Percentiles rank a stretch among this genome's conserved stretches.
Evolutionary conservation across 2,113 vertebrate genomes (phyloP).

Genomic region (Semnornis frantzii): DNA sequence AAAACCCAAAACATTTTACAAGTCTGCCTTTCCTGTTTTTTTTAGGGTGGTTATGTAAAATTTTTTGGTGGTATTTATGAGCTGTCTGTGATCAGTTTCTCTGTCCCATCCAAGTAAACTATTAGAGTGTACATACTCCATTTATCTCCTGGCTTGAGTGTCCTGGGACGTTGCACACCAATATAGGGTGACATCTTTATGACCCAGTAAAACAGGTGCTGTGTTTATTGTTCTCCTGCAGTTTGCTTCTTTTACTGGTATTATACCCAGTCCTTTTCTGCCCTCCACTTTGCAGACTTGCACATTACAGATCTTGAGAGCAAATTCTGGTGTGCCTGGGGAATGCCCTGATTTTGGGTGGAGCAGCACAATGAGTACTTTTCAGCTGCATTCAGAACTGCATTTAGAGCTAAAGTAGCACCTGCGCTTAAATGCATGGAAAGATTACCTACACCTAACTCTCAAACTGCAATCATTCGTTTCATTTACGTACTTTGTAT

Average conservation of each 20-base stretch:
- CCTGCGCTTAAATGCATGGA: neutral
- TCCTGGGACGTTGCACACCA: neutral
- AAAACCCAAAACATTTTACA: neutral
- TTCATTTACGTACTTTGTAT: neutral
- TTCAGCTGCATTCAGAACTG: neutral
- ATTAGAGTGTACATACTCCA: neutral
- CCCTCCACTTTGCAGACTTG: rapidly evolving
- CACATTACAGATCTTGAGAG: neutral
- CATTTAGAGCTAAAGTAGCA: neutral
- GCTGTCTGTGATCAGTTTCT: neutral
- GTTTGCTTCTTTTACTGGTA: neutral
- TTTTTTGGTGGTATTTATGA: neutral
- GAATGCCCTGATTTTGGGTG: neutral
- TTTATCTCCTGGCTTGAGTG: neutral
- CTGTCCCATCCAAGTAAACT: neutral
- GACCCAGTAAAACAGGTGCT: rapidly evolving
- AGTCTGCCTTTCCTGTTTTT: neutral
- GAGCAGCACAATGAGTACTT: neutral
- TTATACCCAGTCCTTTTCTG: neutral
- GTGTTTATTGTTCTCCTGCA: neutral
- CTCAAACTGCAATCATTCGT: neutral
- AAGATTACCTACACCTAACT: neutral
- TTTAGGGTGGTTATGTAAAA: neutral
- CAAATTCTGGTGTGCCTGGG: neutral
- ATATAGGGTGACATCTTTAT: neutral